phyloP scores from a whole-genome alignment of 2,888 invertebrate species.

The Apotomis capreana region DNA sequence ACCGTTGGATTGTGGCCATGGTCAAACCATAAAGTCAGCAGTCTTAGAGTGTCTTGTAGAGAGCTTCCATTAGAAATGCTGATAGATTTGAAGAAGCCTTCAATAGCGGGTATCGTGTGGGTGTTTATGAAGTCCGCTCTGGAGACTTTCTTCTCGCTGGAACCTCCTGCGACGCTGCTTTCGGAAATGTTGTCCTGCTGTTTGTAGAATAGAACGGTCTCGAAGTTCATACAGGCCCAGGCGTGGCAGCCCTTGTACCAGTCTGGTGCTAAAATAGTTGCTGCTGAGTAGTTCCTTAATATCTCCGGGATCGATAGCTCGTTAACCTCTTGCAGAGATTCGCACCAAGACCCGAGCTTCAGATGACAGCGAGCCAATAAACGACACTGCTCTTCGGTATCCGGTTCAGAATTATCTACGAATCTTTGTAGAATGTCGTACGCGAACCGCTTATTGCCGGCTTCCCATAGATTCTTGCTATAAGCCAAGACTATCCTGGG shows the following conservation, averaged over 20 bases:
- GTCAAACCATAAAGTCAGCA: slow-evolving; percentile 98
- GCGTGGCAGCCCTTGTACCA: slow-evolving; percentile 99
- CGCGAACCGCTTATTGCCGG: slow-evolving; percentile 89
- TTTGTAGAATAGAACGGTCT: slow-evolving; percentile 89
- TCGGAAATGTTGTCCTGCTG: slow-evolving; percentile 78
- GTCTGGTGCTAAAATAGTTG: slow-evolving; percentile 91
- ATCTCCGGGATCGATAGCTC: slow-evolving; percentile 90
- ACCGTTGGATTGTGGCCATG: slow-evolving; percentile 97
- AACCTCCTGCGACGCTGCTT: slow-evolving; percentile 73
- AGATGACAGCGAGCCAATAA: slow-evolving; percentile 93
- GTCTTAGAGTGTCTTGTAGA: slow-evolving; percentile 96
- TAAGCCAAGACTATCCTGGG: slow-evolving; percentile 96
- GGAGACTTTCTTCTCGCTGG: slow-evolving; percentile 74
- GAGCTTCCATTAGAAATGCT: slow-evolving; percentile 95
- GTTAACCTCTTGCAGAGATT: slow-evolving; percentile 92
- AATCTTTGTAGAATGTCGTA: slow-evolving; percentile 91
- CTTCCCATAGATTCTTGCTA: slow-evolving; percentile 97
- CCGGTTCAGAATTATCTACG: slow-evolving; percentile 82
- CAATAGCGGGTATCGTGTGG: slow-evolving; percentile 95
- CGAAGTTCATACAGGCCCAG: slow-evolving; percentile 99
- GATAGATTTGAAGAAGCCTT: slow-evolving; percentile 98
- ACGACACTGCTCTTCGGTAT: slow-evolving; percentile 81
- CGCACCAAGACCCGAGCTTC: slow-evolving; percentile 97
- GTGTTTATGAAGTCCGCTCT: slow-evolving; percentile 73
- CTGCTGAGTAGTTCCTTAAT: slow-evolving; percentile 89